These are phyloP conservation scores for Rhingia rostrata DNA, from an alignment of 2,888 invertebrate species.

Conservation along the genomic window DNA sequence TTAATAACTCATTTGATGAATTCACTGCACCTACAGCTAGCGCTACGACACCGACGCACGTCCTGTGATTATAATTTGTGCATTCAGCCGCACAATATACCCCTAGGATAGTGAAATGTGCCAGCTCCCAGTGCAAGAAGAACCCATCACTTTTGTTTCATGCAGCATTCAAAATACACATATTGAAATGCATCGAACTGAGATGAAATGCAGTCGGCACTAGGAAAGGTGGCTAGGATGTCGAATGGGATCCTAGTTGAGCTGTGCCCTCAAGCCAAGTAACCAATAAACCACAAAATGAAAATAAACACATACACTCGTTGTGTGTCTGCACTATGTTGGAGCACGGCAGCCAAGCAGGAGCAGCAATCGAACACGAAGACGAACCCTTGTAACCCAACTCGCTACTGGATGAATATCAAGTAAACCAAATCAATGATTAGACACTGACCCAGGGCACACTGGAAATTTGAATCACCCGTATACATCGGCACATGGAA, in stretches of 20 bases:
- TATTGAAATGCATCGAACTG: slow-evolving; percentile 42
- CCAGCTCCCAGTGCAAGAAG: not conserved
- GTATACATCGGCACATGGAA: not conserved
- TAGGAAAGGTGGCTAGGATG: slow-evolving; percentile 16
- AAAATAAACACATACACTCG: slow-evolving; percentile 52
- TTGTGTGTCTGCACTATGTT: not conserved
- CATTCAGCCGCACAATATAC: slow-evolving; percentile 40
- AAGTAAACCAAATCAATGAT: slow-evolving; percentile 67
- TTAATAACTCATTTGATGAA: slow-evolving; percentile 56
- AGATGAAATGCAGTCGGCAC: slow-evolving; percentile 17
- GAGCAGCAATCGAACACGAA: not conserved
- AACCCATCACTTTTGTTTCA: slow-evolving; percentile 16
- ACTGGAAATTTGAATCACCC: slow-evolving; percentile 21
- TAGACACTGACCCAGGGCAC: slow-evolving; percentile 40
- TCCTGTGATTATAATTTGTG: slow-evolving; percentile 27
- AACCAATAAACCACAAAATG: slow-evolving; percentile 62
- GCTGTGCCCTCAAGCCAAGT: slow-evolving; percentile 54
- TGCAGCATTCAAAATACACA: slow-evolving; percentile 53
- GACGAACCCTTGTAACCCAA: not conserved
- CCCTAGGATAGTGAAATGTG: slow-evolving; percentile 32
- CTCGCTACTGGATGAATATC: slow-evolving; percentile 53
- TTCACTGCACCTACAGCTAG: slow-evolving; percentile 11
- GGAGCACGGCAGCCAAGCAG: slow-evolving; percentile 9
- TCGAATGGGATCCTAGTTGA: slow-evolving; percentile 25
- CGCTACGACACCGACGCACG: not conserved